Evolutionary conservation across 2,888 invertebrate genomes (phyloP).

Genomic region (Apotomis betuletana): DNA sequence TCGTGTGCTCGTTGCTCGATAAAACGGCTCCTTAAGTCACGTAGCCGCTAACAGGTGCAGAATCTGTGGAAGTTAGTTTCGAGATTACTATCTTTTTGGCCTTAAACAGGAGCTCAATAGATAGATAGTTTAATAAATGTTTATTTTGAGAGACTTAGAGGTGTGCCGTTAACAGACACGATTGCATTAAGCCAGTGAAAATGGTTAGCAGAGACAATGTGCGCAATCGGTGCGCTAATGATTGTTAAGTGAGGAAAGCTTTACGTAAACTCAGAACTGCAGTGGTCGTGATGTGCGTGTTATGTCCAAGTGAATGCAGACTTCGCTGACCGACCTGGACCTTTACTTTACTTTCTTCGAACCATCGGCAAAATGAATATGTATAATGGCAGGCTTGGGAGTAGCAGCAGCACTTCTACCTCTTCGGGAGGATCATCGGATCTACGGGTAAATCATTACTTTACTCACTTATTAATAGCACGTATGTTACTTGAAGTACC

Average conservation of each 20-base stretch:
- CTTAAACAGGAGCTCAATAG: background rate
- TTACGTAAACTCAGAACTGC: conserved; percentile 32
- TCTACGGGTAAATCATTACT: conserved; percentile 63
- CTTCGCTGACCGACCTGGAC: background rate
- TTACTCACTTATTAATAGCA: background rate
- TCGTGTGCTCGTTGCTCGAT: conserved; percentile 64
- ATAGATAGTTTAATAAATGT: background rate
- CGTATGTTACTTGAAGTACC: background rate
- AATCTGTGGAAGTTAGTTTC: conserved; percentile 45
- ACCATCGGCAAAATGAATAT: conserved; percentile 43
- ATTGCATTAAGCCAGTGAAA: conserved; percentile 13
- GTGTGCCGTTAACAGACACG: background rate
- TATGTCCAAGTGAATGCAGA: conserved; percentile 20
- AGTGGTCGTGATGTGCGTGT: conserved; percentile 43
- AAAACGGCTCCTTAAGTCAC: conserved; percentile 73
- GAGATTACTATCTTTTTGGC: conserved; percentile 42
- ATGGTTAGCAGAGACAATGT: conserved; percentile 55
- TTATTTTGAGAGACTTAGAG: background rate
- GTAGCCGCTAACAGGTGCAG: conserved; percentile 69
- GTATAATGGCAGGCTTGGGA: conserved; percentile 63
- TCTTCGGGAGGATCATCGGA: conserved; percentile 73
- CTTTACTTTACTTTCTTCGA: conserved; percentile 4
- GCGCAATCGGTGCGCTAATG: conserved; percentile 52
- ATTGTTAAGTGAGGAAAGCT: conserved; percentile 57
- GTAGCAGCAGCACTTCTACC: conserved; percentile 69